These are phyloP conservation scores for Xiphophorus hellerii DNA, from an alignment of 2,113 vertebrate species.

Conservation along the genomic window DNA sequence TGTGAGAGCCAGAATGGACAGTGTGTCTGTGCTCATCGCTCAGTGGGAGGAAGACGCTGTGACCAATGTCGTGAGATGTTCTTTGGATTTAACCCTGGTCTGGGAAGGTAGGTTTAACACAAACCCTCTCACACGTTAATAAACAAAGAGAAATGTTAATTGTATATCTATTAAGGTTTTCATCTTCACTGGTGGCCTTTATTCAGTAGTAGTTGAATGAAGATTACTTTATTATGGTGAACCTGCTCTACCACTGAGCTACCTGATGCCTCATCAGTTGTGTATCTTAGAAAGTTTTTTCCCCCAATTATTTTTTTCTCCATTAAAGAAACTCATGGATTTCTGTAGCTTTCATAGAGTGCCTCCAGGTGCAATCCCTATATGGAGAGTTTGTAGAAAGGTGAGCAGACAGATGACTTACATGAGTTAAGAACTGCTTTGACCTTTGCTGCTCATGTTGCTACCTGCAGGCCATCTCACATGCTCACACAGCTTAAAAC, in stretches of 20 bases:
- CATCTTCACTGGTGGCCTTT: background rate
- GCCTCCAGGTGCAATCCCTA: slow-evolving; percentile 42
- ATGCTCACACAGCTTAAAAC: background rate
- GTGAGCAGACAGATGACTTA: slow-evolving; percentile 58
- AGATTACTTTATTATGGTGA: too few species aligned
- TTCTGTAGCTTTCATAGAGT: slow-evolving; percentile 8
- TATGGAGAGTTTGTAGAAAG: slow-evolving; percentile 48
- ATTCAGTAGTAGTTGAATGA: too few species aligned
- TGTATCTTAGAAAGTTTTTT: slow-evolving; percentile 15
- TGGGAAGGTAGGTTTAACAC: slow-evolving; percentile 81
- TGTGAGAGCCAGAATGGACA: slow-evolving; percentile 85
- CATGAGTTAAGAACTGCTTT: slow-evolving; percentile 67
- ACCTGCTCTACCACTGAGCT: too few species aligned
- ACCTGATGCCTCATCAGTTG: background rate
- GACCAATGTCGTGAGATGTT: slow-evolving; percentile 83
- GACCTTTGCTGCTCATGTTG: slow-evolving; percentile 65
- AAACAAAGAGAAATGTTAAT: background rate
- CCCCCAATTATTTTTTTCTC: background rate
- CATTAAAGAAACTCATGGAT: background rate
- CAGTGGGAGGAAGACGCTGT: slow-evolving; percentile 83
- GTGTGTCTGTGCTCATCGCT: slow-evolving; percentile 83
- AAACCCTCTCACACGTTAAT: background rate
- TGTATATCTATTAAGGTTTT: too few species aligned
- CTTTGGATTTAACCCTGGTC: slow-evolving; percentile 87
- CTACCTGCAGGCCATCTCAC: slow-evolving; percentile 25